Percentiles rank a stretch among this genome's conserved stretches.
Conservation (phyloP, 2,797 vertebrate species). For the Acanthopagrus latus region DNA sequence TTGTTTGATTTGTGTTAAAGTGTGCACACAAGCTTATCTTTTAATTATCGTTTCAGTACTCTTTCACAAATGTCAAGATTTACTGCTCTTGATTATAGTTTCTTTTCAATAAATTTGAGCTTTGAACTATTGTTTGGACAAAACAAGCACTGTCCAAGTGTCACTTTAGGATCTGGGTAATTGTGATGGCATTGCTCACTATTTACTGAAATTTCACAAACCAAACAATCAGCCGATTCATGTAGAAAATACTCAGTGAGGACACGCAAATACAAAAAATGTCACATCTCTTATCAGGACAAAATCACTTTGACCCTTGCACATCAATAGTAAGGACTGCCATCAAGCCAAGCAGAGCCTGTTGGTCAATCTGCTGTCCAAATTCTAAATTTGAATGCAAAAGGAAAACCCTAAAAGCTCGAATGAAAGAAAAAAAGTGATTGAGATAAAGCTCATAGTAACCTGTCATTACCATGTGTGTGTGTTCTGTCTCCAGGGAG, state of each 20-base stretch:
- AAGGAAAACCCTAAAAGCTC: background rate
- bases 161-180: too few relatives aligned
- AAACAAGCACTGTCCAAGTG: too few relatives aligned
- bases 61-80: too few relatives aligned
- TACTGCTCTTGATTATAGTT: too few relatives aligned
- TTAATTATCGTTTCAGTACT: too few relatives aligned
- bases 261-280: background rate
- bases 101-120: too few relatives aligned
- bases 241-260: background rate
- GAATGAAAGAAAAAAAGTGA: background rate
- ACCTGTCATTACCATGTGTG: background rate
- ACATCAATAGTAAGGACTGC: background rate
- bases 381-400: background rate
- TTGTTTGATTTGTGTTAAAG: background rate
- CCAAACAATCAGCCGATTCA: too few relatives aligned
- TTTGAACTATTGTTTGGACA: too few relatives aligned
- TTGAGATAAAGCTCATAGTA: slow-evolving; percentile 1
- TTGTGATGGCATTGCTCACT: too few relatives aligned
- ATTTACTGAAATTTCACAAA: too few relatives aligned
- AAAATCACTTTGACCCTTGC: background rate
- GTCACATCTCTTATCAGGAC: background rate
- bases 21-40: background rate
- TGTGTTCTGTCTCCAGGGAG: slow-evolving; percentile 83
- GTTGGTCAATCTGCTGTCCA: too few relatives aligned
- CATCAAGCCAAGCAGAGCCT: too few relatives aligned